phyloP scores from a whole-genome alignment of 2,113 vertebrate genomes.

The Panurus biarmicus region DNA sequence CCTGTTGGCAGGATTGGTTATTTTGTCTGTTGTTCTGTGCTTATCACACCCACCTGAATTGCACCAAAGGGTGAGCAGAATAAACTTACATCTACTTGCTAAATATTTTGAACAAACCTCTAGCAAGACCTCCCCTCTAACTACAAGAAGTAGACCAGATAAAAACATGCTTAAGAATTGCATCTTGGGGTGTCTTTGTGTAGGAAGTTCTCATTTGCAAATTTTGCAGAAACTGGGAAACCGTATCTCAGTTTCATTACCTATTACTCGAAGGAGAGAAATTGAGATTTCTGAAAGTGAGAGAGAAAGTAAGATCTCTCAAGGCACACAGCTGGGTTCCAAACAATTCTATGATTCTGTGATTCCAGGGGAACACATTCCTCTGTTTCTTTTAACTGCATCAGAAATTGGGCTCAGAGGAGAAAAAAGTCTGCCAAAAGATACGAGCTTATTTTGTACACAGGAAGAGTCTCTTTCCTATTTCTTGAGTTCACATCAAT shows the following conservation, averaged over 20 bases:
- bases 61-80: not conserved
- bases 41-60: not conserved
- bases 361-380: not conserved
- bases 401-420: not conserved
- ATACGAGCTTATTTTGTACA: not conserved
- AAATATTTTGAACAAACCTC: not conserved
- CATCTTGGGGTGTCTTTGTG: not conserved
- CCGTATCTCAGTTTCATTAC: not conserved
- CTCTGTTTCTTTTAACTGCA: not conserved
- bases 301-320: not conserved
- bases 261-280: not conserved
- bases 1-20: not conserved
- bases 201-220: not conserved
- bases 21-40: not conserved
- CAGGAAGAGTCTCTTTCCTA: not conserved
- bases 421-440: not conserved
- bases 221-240: not conserved
- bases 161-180: not conserved
- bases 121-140: not conserved
- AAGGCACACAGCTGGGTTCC: not conserved
- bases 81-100: not conserved
- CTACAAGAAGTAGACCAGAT: not conserved
- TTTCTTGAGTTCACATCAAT: not conserved
- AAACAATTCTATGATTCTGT: not conserved
- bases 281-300: not conserved